These are phyloP conservation scores for Acromyrmex heyeri DNA, from an alignment of 1,140 invertebrate species.

Conservation along the genomic window DNA sequence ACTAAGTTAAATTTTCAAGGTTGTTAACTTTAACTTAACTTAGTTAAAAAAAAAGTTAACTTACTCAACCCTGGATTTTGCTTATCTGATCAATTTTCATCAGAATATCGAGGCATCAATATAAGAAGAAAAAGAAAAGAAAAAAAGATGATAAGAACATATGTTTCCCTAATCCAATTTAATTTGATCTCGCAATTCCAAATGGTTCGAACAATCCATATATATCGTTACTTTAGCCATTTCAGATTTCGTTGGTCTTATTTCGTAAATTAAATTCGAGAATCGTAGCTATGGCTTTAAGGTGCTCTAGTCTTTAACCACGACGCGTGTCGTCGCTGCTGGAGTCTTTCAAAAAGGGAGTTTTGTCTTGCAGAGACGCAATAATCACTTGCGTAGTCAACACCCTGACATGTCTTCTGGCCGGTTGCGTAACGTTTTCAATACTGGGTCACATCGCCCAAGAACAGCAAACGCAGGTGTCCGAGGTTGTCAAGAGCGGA, in stretches of 20 bases:
- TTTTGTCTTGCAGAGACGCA: constrained; percentile 87
- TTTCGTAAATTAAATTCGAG: constrained; percentile 21
- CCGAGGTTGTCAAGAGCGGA: constrained; percentile 88
- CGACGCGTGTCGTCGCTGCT: constrained; percentile 7
- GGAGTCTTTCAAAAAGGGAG: constrained; percentile 64
- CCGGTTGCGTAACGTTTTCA: constrained; percentile 89
- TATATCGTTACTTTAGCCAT: not conserved
- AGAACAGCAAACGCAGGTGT: constrained; percentile 86
- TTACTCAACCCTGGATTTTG: not conserved
- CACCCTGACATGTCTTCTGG: constrained; percentile 89
- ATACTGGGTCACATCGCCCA: constrained; percentile 89
- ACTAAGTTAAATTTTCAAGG: no score
- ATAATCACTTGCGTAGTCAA: constrained; percentile 90
- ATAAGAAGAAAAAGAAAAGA: not conserved
- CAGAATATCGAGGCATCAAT: constrained; percentile 24
- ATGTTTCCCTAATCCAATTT: not conserved
- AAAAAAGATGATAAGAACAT: constrained; percentile 5
- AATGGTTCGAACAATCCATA: constrained; percentile 2
- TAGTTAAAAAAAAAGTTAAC: no score
- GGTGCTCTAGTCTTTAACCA: constrained; percentile 40
- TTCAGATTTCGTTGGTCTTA: not conserved
- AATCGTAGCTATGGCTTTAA: constrained; percentile 7
- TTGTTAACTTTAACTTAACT: no score
- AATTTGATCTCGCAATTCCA: constrained; percentile 19
- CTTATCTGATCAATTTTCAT: not conserved